These are phyloP conservation scores for Orthosia cruda DNA, from an alignment of 2,888 invertebrate genomes.

Conservation along the genomic window DNA sequence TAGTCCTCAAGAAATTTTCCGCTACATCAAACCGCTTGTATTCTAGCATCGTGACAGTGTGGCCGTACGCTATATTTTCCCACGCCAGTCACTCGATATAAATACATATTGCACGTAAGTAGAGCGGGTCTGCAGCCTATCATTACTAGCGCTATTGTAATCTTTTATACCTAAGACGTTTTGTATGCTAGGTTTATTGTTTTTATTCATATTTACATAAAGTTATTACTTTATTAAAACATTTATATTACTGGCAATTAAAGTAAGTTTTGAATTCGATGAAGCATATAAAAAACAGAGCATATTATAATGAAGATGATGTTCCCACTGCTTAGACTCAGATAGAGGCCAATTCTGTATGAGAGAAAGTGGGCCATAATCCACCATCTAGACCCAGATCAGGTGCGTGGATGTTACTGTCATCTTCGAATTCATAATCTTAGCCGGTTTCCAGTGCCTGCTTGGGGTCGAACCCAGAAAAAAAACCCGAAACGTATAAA, in stretches of 20 bases:
- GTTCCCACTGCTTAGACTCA: too few species aligned
- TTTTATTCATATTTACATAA: neutral
- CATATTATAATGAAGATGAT: too few species aligned
- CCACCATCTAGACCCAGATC: too few species aligned
- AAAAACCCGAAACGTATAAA: too few species aligned
- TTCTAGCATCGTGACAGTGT: constrained; percentile 28
- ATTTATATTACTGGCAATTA: neutral
- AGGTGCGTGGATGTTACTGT: too few species aligned
- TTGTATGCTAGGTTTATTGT: neutral
- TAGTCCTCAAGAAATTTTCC: constrained; percentile 11
- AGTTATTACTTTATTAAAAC: neutral
- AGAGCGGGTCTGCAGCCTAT: constrained; percentile 44
- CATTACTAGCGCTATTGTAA: constrained; percentile 45
- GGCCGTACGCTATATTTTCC: constrained; percentile 39
- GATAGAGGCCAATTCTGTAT: too few species aligned
- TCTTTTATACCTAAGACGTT: constrained; percentile 46
- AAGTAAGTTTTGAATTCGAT: too few species aligned
- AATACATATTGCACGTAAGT: constrained; percentile 44
- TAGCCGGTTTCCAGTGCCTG: too few species aligned
- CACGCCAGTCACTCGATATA: constrained; percentile 51
- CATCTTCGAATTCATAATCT: too few species aligned
- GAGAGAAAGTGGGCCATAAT: too few species aligned
- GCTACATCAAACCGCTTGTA: constrained; percentile 24
- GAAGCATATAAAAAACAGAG: too few species aligned
- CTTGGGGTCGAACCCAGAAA: too few species aligned